Evolutionary conservation across 2,888 invertebrate species (phyloP), one percentile per base, ranked within the genome.

Genomic region (Lasioglossum oenotherae): DNA sequence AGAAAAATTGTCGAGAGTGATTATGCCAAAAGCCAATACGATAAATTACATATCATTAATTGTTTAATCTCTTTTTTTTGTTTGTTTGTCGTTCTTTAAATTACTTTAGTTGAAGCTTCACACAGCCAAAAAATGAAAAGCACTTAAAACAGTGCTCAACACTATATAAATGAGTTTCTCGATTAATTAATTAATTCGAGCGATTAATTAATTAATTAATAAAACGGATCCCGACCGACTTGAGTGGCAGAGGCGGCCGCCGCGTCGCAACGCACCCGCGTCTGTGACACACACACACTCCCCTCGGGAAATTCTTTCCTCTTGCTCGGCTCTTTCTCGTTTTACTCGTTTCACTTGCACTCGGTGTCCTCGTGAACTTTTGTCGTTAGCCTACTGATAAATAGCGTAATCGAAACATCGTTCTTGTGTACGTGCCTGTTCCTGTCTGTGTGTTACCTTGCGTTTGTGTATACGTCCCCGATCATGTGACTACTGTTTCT

Each of bases 101-200:
- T 96, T 94, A 89, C 88, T 92, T 93, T 92, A 92, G 91, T 93
- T 92, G 91, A 96, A 96, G 96, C 96, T 96, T 96, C 96, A 96
- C 96, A 96, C 96, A 96, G 96, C 96, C 96, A 95, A 96, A 96
- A 96, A 96, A 95, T 93, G 93, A 96, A 95, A 96, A 96, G 96
- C 96, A 96, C 96, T 96, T 96, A 96, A 96, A 96, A 96, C 96
- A 96, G 96, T 96, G 96, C 96, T 96, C 95, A 96, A 95, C 96
- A 96, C 95, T 95, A 95, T 95, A 95, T 95, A 95, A 95, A 95
- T 94, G 95, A 95, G 95, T 95, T 64, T 94, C 94, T 95, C 94
- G 94, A 95, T 95, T 95, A 95, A 95, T 93, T 91, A 91, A 92
- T 92, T 92, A 92, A 93, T 92, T 67, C 31, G 64, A 67, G 27